phyloP scores from a whole-genome alignment of 2,797 vertebrate species.

The Carapus acus region DNA sequence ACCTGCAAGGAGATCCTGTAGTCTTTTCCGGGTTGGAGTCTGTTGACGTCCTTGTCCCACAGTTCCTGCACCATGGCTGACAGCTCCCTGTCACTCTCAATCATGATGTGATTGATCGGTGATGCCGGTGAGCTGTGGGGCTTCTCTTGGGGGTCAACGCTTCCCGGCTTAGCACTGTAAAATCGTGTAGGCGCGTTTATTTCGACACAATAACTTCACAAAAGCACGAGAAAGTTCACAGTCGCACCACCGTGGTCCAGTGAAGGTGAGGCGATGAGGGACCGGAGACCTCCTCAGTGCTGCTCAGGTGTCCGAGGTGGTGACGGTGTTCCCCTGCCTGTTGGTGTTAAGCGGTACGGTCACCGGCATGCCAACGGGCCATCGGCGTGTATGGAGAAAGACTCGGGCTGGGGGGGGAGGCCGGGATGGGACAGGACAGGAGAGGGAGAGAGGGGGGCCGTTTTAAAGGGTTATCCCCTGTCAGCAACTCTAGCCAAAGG shows the following conservation, averaged over 20 bases:
- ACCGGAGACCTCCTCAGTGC: slow-evolving; percentile 19
- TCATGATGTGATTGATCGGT: slow-evolving; percentile 54
- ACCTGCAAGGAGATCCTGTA: slow-evolving; percentile 80
- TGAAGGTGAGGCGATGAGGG: background rate
- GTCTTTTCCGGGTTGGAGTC: slow-evolving; percentile 73
- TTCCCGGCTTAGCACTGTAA: too few relatives aligned
- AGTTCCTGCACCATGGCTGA: slow-evolving; percentile 73
- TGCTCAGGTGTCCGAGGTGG: slow-evolving; percentile 33
- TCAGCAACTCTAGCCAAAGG: slow-evolving; percentile 82
- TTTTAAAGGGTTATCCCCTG: slow-evolving; percentile 72
- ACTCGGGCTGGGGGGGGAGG: slow-evolving; percentile 31
- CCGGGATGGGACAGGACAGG: slow-evolving; percentile 44
- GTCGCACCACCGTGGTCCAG: slow-evolving; percentile 1
- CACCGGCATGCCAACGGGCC: slow-evolving; percentile 43
- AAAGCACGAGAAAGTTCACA: slow-evolving; percentile 4
- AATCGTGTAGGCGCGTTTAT: background rate
- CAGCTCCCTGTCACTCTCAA: slow-evolving; percentile 70
- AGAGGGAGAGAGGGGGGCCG: slow-evolving; percentile 41
- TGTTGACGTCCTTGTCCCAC: slow-evolving; percentile 76
- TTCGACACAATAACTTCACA: background rate
- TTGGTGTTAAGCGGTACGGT: slow-evolving; percentile 52
- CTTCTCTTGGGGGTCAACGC: too few relatives aligned
- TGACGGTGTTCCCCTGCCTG: slow-evolving; percentile 29
- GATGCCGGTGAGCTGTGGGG: slow-evolving; percentile 2
- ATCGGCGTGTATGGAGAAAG: slow-evolving; percentile 49